Percentiles rank a stretch among this genome's conserved stretches.
Conservation (phyloP, 2,113 vertebrate genomes). For the Cepphus grylle region DNA sequence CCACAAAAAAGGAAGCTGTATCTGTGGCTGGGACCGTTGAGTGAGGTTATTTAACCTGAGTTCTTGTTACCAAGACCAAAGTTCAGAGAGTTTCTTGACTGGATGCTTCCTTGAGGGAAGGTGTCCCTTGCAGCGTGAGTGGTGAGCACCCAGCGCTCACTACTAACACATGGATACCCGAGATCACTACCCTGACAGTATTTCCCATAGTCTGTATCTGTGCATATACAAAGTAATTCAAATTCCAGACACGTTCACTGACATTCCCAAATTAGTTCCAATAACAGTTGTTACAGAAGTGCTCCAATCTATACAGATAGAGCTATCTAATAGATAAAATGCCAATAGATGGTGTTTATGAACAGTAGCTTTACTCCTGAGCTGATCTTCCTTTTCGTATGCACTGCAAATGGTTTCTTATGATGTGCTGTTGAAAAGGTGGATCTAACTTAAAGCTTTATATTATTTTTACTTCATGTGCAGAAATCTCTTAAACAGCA, state of each 20-base stretch:
- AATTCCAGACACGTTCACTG: background rate
- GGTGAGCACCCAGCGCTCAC: background rate
- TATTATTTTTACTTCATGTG: background rate
- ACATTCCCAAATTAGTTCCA: background rate
- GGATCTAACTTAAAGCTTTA: background rate
- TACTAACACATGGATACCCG: fast-evolving
- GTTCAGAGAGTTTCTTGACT: background rate
- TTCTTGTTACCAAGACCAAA: background rate
- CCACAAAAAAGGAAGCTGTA: background rate
- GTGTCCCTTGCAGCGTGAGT: background rate
- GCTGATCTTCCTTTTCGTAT: background rate
- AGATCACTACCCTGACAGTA: background rate
- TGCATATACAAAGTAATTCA: background rate
- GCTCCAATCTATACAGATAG: background rate
- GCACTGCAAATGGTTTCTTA: background rate
- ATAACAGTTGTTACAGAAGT: background rate
- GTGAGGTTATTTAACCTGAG: background rate
- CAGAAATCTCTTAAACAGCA: background rate
- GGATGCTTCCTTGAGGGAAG: background rate
- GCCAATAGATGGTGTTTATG: background rate
- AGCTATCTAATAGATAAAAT: background rate
- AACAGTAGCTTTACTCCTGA: background rate
- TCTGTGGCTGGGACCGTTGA: background rate
- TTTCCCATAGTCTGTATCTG: background rate
- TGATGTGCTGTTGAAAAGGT: background rate